Base-by-base conservation (phyloP, 2,113 vertebrate species). In the Echinops telfairi region DNA sequence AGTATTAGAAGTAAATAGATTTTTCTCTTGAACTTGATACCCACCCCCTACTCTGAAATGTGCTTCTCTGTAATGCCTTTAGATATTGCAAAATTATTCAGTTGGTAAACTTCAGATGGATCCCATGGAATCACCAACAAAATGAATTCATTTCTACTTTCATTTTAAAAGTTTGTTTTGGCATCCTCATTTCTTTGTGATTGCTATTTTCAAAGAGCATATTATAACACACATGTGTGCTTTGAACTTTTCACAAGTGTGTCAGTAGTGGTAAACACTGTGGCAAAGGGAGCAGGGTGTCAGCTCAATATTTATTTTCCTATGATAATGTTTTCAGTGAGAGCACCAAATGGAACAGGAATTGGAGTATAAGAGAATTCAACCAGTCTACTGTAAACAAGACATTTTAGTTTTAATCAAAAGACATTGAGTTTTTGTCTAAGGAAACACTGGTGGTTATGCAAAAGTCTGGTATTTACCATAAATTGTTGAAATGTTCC, bases 11-110 rank as follows among this genome's bases (percentile, higher is more conserved):
- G n/a, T 22, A 82, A 82, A 62, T 2, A 82, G 15, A 92, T 22
- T 38, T 79, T 91, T 85, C 29, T 82, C 38, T 15, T 77, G n/a
- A 19, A 88, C n/a, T 81, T 84, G 38, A 83, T 17, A 58, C n/a
- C 75, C 14, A 62, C 25, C 60, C 60, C 11, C 15, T 43, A 5
- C 27, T 73, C 78, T 88, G 23, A 83, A 90, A 53, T 70, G 22
- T 29, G 9, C 9, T 6, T 22, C 60, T 62, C 64, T 31, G 77
- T 17, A 0, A 17, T 82, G 16, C 10, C 27, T 25, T 70, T 83
- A 43, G 29, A 62, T 33, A 60, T 3, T 62, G 16, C 20, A 47
- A 83, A 93, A 86, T 60, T 64, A 66, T 47, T 83, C 80, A 12
- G 58, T 64, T 86, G 38, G 73, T 87, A 84, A 43, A 27, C 17